Evolutionary conservation across 1,140 invertebrate species (phyloP).

Genomic region (Drosophila sulfurigaster): DNA sequence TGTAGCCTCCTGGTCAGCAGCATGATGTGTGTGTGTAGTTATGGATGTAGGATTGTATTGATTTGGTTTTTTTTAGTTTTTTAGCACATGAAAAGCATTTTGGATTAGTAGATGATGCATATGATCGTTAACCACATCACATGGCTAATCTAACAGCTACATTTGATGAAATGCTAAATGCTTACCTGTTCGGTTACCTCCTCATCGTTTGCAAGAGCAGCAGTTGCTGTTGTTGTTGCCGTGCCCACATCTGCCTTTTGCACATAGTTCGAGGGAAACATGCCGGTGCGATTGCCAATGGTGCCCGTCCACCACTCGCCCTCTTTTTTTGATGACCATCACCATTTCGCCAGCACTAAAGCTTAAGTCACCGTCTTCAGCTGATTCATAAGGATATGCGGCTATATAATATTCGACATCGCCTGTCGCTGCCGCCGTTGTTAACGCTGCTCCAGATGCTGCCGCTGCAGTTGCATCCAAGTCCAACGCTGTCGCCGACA

Average conservation of each 20-base stretch:
- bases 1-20: slow-evolving; percentile 65
- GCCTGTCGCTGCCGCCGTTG: slow-evolving; percentile 61
- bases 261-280: slow-evolving; percentile 98
- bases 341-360: slow-evolving; percentile 97
- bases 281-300: slow-evolving; percentile 92
- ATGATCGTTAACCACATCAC: slow-evolving; percentile 54
- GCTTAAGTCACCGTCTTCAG: slow-evolving; percentile 95
- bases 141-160: too few species aligned
- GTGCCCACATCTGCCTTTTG: slow-evolving; percentile 85
- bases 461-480: slow-evolving; percentile 13
- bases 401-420: slow-evolving; percentile 93
- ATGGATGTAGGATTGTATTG: slow-evolving; percentile 12
- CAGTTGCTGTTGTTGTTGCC: slow-evolving; percentile 28
- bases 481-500: slow-evolving; percentile 22
- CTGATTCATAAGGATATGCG: slow-evolving; percentile 93
- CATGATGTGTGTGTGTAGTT: slow-evolving; percentile 53
- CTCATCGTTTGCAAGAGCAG: slow-evolving; percentile 9
- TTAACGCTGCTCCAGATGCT: slow-evolving; percentile 19
- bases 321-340: slow-evolving; percentile 93
- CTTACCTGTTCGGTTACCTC: slow-evolving; percentile 69
- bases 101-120: slow-evolving; percentile 74
- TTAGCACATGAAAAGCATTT: slow-evolving; percentile 77
- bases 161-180: not conserved
- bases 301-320: slow-evolving; percentile 99
- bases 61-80: slow-evolving; percentile 8